Conservation (phyloP, 92 coral and sea anemone species). For the Palythoa grandiflora region DNA sequence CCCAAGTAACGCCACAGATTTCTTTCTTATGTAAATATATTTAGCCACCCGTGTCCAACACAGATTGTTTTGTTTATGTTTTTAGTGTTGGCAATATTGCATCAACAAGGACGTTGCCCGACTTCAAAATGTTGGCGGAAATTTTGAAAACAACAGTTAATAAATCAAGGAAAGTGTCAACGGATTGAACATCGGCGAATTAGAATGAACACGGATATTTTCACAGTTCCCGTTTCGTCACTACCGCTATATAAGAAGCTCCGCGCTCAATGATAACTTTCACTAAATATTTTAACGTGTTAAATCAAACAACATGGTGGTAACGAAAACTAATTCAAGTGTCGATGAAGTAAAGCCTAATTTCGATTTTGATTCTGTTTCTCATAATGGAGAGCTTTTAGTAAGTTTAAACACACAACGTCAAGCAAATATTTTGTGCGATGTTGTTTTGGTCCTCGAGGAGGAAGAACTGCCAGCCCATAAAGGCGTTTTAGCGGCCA, state of each 20-base stretch:
- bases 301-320: slow-evolving; percentile 11
- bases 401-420: slow-evolving; percentile 75
- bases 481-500: slow-evolving; percentile 90
- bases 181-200: neutral
- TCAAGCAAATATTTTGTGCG: slow-evolving; percentile 77
- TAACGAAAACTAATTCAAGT: neutral
- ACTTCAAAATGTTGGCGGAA: neutral
- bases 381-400: slow-evolving; percentile 34
- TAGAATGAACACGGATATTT: neutral
- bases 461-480: slow-evolving; percentile 88
- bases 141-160: neutral
- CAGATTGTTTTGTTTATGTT: neutral
- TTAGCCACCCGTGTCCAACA: neutral
- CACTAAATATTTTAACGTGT: neutral
- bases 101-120: neutral
- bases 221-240: neutral
- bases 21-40: neutral
- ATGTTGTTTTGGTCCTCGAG: slow-evolving; percentile 75
- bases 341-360: neutral
- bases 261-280: neutral
- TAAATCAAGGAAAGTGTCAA: neutral
- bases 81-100: neutral
- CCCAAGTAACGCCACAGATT: neutral
- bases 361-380: neutral
- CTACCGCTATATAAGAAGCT: neutral